Evolutionary conservation across 2,797 vertebrate species (phyloP), one percentile per base, ranked within the genome.

Genomic region (Varecia variegata): DNA sequence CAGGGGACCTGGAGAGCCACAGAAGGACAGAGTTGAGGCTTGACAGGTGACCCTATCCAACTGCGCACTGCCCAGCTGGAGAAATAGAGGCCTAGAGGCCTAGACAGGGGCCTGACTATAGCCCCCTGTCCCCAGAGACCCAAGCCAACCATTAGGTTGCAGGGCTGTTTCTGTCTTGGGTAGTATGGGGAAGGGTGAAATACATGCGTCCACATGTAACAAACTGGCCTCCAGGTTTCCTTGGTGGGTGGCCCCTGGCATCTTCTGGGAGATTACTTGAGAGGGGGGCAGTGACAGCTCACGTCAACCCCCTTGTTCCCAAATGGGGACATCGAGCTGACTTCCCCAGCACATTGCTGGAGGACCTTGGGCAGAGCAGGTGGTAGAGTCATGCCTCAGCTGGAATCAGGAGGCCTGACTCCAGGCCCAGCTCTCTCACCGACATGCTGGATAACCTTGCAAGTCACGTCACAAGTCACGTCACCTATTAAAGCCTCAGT

Each of bases 1-100:
- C 68, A 98, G 98, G 0, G 98, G 98, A 83, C 98, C 99, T 99
- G 97, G 97, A 88, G 65, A 97, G 89, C n/a, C 79, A 90, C 7
- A 74, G 84, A 65, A 47, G 1, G 62, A 85, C 27, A 40, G 38
- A 52, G 47, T 2, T 86, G 83, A 81, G 62, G n/a, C 5, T 23
- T 35, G 30, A 90, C 11, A 30, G n/a, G 73, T 47, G 81, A 56
- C 32, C 56, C n/a, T 50, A 62, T 23, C 23, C 23, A 32, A 5
- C 2, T 2, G 35, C 25, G 88, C 35, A 12, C 92, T 21, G 21
- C 35, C 50, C 6, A 14, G 0, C 14, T n/a, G n/a, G 65, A 62
- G 45, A 77, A 56, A 58, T 3, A 50, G 95, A 76, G 40, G 5
- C 35, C 81, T 32, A 6, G 18, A 15, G 8, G 45, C n/a, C n/a